Evolutionary conservation across 2,888 invertebrate genomes (phyloP), one percentile per base, ranked within the genome.

Genomic region (Ormyrus labotus): DNA sequence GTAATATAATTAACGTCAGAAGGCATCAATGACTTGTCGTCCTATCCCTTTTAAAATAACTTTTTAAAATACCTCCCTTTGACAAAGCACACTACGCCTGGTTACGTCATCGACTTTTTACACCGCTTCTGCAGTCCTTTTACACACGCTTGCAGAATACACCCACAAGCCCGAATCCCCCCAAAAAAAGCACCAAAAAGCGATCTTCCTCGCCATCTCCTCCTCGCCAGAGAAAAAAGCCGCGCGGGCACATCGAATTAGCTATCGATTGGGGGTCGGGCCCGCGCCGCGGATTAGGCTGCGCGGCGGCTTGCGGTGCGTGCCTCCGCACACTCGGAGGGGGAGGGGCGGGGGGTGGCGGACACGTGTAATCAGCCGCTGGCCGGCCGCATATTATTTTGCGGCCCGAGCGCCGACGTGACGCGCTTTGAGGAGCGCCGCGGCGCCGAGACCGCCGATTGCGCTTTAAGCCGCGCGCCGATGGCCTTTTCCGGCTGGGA

Each of bases 331-430:
- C n/a, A 65, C 1, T 5, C 55, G 70, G 48, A 51, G 3, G 48
- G 84, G 84, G 85, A 13, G 2, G 3, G 34, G 34, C 3, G 0
- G 85, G 19, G 2, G 34, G 2, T 2, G 34, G 4, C 34, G 34
- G 88, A 90, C 90, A 90, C 89, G 89, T 89, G 90, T 90, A 90
- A 88, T 89, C 89, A 89, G 88, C 90, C 89, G 84, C 89, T 87
- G 88, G 51, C 19, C 88, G 81, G 85, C 88, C 88, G 85, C 88
- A 87, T 87, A 87, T 89, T 89, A 88, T 88, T 89, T 88, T 86
- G 85, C 83, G 72, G 51, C 34, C 34, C 3, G 34, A 34, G 34
- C 34, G 34, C 34, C 53, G 58, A 45, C 61, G 70, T 34, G 51
- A 6, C 6, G 34, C 34, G 34, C 34, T 34, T 34, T 34, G 34